Conservation (phyloP, 1,140 invertebrate species). For the Eciton burchellii region DNA sequence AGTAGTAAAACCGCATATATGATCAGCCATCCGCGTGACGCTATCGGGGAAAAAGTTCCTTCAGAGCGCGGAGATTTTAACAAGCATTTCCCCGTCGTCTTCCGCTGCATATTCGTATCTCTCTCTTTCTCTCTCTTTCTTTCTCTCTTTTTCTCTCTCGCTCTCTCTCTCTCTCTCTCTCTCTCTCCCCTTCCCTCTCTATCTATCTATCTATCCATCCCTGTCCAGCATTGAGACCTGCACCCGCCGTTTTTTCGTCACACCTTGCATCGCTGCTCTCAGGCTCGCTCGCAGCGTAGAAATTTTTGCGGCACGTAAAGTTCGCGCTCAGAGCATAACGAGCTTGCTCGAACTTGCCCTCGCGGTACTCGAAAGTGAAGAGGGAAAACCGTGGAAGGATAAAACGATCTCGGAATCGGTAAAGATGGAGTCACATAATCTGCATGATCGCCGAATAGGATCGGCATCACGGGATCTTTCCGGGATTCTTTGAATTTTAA, state of each 20-base stretch:
- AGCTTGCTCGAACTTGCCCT: conserved; percentile 38
- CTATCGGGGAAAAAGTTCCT: not conserved
- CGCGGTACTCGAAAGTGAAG: conserved; percentile 16
- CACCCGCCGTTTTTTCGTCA: conserved; percentile 10
- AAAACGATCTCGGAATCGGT: conserved; percentile 13
- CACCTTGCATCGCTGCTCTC: conserved; percentile 30
- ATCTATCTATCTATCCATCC: not conserved
- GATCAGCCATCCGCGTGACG: conserved; percentile 4
- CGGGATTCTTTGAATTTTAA: conserved; percentile 51
- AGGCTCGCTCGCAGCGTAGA: conserved; percentile 4
- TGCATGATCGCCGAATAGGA: conserved; percentile 45
- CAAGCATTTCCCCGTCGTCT: too few species aligned
- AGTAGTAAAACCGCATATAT: conserved; percentile 44
- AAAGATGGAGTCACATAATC: conserved; percentile 55
- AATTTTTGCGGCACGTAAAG: conserved; percentile 48
- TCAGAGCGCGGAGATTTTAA: not conserved
- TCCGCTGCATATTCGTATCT: too few species aligned
- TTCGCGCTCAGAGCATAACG: conserved; percentile 30
- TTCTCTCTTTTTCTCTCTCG: not conserved
- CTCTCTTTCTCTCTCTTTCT: not conserved
- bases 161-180: not conserved
- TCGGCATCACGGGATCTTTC: conserved; percentile 15
- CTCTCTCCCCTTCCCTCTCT: not conserved
- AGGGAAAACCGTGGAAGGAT: conserved; percentile 19
- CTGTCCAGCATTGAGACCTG: conserved; percentile 27